These are phyloP conservation scores for Bombus superbus DNA, from an alignment of 1,140 invertebrate species.

Conservation along the genomic window DNA sequence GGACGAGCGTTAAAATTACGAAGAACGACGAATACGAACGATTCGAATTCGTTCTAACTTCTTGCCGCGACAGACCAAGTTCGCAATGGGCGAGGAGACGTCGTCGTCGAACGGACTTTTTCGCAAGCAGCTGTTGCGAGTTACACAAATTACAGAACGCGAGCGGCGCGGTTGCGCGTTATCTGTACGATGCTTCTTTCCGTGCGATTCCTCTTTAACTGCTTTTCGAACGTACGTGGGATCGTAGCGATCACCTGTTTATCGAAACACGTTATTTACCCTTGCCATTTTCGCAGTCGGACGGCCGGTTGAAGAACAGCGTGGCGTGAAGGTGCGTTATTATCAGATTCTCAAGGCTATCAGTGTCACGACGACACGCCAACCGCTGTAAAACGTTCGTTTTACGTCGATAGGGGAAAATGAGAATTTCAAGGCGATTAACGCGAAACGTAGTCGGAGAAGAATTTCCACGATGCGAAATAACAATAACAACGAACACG, in stretches of 20 bases:
- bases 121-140: conserved; percentile 6
- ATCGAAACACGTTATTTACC: conserved; percentile 8
- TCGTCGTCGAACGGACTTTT: background rate
- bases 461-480: too few species aligned
- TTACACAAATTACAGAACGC: conserved; percentile 1
- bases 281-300: conserved; percentile 9
- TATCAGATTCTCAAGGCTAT: conserved; percentile 24
- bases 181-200: background rate
- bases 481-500: too few species aligned
- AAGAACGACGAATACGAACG: too few species aligned
- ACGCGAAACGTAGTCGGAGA: too few species aligned
- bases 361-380: background rate
- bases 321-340: conserved; percentile 13
- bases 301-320: background rate
- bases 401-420: background rate
- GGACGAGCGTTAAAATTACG: too few species aligned
- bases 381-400: background rate
- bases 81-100: background rate
- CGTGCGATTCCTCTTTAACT: conserved; percentile 4
- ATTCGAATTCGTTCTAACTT: background rate
- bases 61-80: background rate
- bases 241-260: conserved; percentile 30
- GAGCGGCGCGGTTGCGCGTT: background rate
- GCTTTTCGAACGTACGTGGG: conserved; percentile 4
- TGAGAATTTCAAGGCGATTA: background rate